Base-by-base conservation (phyloP, 2,888 invertebrate species). In the Ceraclea dissimilis region DNA sequence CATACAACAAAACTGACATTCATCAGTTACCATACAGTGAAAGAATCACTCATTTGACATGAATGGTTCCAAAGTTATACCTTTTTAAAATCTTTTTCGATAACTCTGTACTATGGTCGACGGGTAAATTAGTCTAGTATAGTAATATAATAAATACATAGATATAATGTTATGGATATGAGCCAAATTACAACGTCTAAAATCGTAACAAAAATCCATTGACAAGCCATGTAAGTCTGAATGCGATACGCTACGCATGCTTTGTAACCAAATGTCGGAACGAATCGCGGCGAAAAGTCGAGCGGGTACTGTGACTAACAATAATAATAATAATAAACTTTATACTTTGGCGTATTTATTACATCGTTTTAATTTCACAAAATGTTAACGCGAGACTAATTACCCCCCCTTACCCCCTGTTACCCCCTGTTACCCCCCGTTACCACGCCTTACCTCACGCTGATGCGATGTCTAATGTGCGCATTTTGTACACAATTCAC, bases 331-430 rank as follows among this genome's bases (percentile, higher is more conserved):
- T 26, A 26, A 10, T 4, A 6, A 26, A 4, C 26, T 26, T 6
- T 26, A n/a, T n/a, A n/a, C n/a, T n/a, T n/a, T n/a, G 2, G 13
- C 39, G 39, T 13, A 39, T 39, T 46, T 46, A 46, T 46, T 46
- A 19, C 8, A 4, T 46, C 46, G 11, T 26, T 53, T 53, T 53
- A 47, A 52, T 44, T 52, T 52, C 18, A 13, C 18, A 19, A 53
- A 53, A 53, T 53, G 46, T 53, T 53, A 53, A 53, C n/a, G 52
- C 31, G 52, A 44, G 20, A 16, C 52, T 44, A 53, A 53, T 53
- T 26, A 18, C 19, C 52, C 52, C 52, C 4, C 10, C 5, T 10
- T 26, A 26, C 10, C 26, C 26, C 26, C 26, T 13, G 13, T 8
- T 5, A 13, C 2, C 5, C 4, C 43, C n/a, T n/a, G 26, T 10